These are phyloP conservation scores for Xestia ashworthii DNA, from an alignment of 2,888 invertebrate genomes.

Conservation along the genomic window DNA sequence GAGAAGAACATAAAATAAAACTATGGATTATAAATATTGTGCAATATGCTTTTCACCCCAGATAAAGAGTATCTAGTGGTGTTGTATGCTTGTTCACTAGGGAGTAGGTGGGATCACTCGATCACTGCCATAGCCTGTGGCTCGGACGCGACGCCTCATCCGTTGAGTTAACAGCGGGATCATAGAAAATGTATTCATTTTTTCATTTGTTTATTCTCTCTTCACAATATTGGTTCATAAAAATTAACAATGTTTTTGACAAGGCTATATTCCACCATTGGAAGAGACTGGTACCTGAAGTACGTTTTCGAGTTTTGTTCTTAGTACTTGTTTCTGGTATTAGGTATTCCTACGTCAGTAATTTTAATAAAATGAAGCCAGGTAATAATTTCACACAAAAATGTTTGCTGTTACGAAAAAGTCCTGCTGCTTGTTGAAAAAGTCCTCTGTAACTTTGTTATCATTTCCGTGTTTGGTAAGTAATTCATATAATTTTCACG, in stretches of 20 bases:
- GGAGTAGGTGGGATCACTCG: neutral
- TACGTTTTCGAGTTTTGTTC: too few species aligned
- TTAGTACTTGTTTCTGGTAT: neutral
- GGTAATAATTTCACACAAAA: neutral
- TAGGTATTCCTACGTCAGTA: neutral
- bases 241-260: too few species aligned
- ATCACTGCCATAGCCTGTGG: constrained; percentile 3
- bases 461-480: neutral
- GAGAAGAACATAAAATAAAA: neutral
- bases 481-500: constrained; percentile 10
- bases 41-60: neutral
- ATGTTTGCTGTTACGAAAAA: neutral
- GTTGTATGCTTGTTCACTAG: neutral
- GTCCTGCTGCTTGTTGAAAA: too few species aligned
- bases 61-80: neutral
- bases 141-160: neutral
- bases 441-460: neutral
- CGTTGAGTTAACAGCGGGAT: neutral
- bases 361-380: constrained; percentile 1
- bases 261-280: too few species aligned
- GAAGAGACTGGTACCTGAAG: too few species aligned
- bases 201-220: too few species aligned
- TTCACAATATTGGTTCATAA: too few species aligned
- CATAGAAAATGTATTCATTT: constrained; percentile 11
- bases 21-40: neutral